phyloP scores from a whole-genome alignment of 1,140 invertebrate genomes.

The Drosophila repletoides region DNA sequence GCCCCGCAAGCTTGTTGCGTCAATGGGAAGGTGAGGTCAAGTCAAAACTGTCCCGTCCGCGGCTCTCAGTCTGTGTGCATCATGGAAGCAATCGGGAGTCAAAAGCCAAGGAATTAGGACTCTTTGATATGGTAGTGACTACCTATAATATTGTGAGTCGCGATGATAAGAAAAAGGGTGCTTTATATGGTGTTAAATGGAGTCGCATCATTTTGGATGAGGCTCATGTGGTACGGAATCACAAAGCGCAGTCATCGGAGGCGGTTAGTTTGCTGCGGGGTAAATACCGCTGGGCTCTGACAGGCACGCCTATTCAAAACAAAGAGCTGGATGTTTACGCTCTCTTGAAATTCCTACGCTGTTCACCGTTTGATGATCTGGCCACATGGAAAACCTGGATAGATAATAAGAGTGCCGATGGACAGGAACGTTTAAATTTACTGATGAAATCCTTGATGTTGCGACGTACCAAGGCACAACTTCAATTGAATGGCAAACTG shows the following conservation, averaged over 20 bases:
- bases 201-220: slow-evolving; percentile 95
- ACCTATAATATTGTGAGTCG: slow-evolving; percentile 87
- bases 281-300: slow-evolving; percentile 91
- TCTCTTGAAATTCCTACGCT: slow-evolving; percentile 92
- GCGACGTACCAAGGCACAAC: slow-evolving; percentile 91
- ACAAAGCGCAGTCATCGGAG: slow-evolving; percentile 88
- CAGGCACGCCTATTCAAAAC: slow-evolving; percentile 98
- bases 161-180: slow-evolving; percentile 83
- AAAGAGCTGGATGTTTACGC: slow-evolving; percentile 94
- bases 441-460: slow-evolving; percentile 92
- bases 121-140: slow-evolving; percentile 89
- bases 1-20: slow-evolving; percentile 91
- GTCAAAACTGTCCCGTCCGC: slow-evolving; percentile 85
- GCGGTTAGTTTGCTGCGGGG: slow-evolving; percentile 87
- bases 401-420: slow-evolving; percentile 86
- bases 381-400: slow-evolving; percentile 88
- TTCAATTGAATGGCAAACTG: slow-evolving; percentile 85
- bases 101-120: slow-evolving; percentile 85
- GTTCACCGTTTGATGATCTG: slow-evolving; percentile 93
- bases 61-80: slow-evolving; percentile 88
- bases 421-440: slow-evolving; percentile 88
- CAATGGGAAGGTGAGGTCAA: slow-evolving; percentile 95
- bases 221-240: slow-evolving; percentile 95
- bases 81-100: slow-evolving; percentile 91
- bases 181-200: slow-evolving; percentile 85